A percentile compares a stretch with the other conserved stretches of the same genome.
phyloP scores from a whole-genome alignment of 2,113 vertebrate genomes.

The Actenoides lindsayi region DNA sequence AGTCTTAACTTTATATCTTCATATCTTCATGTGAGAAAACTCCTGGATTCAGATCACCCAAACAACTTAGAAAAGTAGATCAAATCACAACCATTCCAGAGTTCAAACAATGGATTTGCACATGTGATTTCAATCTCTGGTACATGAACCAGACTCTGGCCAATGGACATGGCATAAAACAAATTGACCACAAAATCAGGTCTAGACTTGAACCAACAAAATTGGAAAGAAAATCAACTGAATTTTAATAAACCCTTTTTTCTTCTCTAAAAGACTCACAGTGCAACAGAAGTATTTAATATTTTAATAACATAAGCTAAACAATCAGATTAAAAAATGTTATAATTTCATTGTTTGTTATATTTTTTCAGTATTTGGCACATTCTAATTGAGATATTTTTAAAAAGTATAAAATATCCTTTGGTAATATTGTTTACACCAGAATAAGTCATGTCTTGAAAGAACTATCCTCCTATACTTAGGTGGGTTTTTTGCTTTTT shows the following conservation, averaged over 20 bases:
- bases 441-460: background rate
- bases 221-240: background rate
- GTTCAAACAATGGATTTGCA: background rate
- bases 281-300: background rate
- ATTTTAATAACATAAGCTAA: background rate
- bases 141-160: fast-evolving
- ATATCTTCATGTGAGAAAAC: background rate
- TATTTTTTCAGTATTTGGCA: background rate
- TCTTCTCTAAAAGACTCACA: background rate
- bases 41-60: fast-evolving
- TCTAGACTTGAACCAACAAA: background rate
- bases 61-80: background rate
- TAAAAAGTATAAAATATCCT: background rate
- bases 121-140: background rate
- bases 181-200: background rate
- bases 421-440: background rate
- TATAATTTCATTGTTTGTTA: background rate
- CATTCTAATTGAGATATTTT: background rate
- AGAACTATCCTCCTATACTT: background rate
- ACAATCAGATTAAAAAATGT: background rate
- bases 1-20: background rate
- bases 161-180: fast-evolving
- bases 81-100: background rate
- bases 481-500: background rate
- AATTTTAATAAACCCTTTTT: background rate